A percentile compares a stretch with the other conserved stretches of the same genome.
These are phyloP conservation scores for Tenthredo livida DNA, from an alignment of 2,888 invertebrate genomes.

Conservation along the genomic window DNA sequence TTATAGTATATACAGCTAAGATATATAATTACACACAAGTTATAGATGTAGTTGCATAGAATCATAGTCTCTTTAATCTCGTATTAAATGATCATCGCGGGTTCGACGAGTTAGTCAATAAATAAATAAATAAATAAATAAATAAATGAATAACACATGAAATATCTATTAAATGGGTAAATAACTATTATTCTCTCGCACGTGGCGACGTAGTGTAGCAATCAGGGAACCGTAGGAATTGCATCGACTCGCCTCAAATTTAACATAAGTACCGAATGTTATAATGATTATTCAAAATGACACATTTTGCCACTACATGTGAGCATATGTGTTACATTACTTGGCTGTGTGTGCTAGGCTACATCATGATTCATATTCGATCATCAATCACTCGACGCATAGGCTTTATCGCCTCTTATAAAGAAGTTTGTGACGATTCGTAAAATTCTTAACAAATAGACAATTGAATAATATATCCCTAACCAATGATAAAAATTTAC, in stretches of 20 bases:
- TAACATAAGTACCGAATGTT: slow-evolving; percentile 59
- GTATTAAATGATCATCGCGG: slow-evolving; percentile 69
- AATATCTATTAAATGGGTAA: slow-evolving; percentile 55
- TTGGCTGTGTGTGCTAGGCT: slow-evolving; percentile 77
- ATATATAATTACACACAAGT: slow-evolving; percentile 53
- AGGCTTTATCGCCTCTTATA: slow-evolving; percentile 41
- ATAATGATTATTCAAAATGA: slow-evolving; percentile 60
- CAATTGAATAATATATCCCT: slow-evolving; percentile 4
- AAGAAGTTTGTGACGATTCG: not conserved
- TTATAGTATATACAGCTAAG: slow-evolving; percentile 43
- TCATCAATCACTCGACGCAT: slow-evolving; percentile 49
- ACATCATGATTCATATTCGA: slow-evolving; percentile 70
- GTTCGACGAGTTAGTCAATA: slow-evolving; percentile 70
- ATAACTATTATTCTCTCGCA: slow-evolving; percentile 63
- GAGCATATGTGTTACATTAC: slow-evolving; percentile 71
- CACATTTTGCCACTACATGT: slow-evolving; percentile 61
- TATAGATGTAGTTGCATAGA: slow-evolving; percentile 51
- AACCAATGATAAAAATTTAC: slow-evolving; percentile 53
- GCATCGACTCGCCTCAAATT: slow-evolving; percentile 71
- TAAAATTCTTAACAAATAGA: slow-evolving; percentile 21
- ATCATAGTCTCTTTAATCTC: slow-evolving; percentile 70
- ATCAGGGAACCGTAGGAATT: slow-evolving; percentile 74
- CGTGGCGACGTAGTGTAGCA: slow-evolving; percentile 67
- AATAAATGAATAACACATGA: slow-evolving; percentile 63
- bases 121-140: slow-evolving; percentile 64